Percentiles rank a stretch among this genome's conserved stretches.
These are phyloP conservation scores for Agelas oroides DNA, from an alignment of 37 sponge, comb jelly and placozoan genomes.

Conservation along the genomic window DNA sequence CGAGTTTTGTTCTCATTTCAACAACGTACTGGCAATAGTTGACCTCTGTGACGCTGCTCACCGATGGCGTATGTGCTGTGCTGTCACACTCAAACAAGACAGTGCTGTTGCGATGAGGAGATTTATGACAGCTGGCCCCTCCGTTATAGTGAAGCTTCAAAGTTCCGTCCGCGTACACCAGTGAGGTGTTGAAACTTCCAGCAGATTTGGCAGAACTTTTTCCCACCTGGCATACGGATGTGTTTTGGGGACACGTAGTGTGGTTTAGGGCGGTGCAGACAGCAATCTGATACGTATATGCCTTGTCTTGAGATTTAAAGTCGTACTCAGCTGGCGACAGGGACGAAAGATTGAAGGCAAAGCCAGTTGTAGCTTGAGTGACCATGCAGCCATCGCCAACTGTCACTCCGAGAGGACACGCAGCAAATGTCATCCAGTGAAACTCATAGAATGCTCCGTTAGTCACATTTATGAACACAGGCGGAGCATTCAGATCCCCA, in stretches of 20 bases:
- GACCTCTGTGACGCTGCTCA: conserved; percentile 50
- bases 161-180: conserved; percentile 58
- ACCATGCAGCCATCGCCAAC: conserved; percentile 60
- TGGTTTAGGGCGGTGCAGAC: conserved; percentile 44
- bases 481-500: conserved; percentile 41
- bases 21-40: conserved; percentile 64
- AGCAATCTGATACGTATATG: conserved; percentile 50
- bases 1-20: conserved; percentile 48
- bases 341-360: conserved; percentile 59
- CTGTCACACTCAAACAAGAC: conserved; percentile 69
- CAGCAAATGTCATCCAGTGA: conserved; percentile 75
- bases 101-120: conserved; percentile 27
- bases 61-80: conserved; percentile 2
- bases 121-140: conserved; percentile 35
- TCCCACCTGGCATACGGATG: conserved; percentile 58
- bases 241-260: not conserved
- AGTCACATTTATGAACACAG: conserved; percentile 36
- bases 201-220: not conserved
- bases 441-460: conserved; percentile 42
- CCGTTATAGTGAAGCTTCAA: conserved; percentile 37
- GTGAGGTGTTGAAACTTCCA: conserved; percentile 46
- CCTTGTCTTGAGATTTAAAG: not conserved
- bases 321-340: conserved; percentile 19
- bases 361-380: conserved; percentile 36
- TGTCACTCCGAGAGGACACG: conserved; percentile 48